phyloP scores from a whole-genome alignment of 1,140 invertebrate species.

The Dreissena polymorpha region DNA sequence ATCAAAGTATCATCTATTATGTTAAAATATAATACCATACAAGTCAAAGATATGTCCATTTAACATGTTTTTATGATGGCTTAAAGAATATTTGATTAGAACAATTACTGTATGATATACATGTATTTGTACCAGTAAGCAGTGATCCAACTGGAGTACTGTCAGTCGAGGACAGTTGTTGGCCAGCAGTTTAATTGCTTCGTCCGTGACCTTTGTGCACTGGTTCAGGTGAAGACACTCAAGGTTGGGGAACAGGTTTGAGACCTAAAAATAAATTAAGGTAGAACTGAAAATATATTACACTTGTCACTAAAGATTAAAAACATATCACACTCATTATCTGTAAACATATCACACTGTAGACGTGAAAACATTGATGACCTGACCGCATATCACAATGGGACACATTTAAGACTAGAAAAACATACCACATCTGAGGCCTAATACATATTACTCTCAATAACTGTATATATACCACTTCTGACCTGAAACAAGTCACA shows the following conservation, averaged over 20 bases:
- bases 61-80: not conserved
- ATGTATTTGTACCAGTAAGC: constrained; percentile 7
- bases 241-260: constrained; percentile 47
- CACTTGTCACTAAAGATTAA: too few relatives aligned
- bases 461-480: too few relatives aligned
- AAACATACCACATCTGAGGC: too few relatives aligned
- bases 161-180: constrained; percentile 48
- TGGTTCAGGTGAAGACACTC: constrained; percentile 54
- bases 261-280: constrained; percentile 53
- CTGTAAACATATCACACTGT: not conserved
- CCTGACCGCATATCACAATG: too few relatives aligned
- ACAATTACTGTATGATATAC: too few relatives aligned
- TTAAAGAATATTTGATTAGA: not conserved
- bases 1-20: not conserved
- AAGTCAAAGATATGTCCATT: not conserved
- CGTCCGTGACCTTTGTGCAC: constrained; percentile 55
- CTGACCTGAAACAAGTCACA: too few relatives aligned
- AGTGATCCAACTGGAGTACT: constrained; percentile 57
- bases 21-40: not conserved
- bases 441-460: too few relatives aligned
- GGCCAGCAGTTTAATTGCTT: constrained; percentile 51
- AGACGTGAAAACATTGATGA: too few relatives aligned
- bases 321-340: too few relatives aligned
- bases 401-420: too few relatives aligned
- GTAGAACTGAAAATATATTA: too few relatives aligned